Conservation (phyloP, 2,113 vertebrate species). For the Albula glossodonta region DNA sequence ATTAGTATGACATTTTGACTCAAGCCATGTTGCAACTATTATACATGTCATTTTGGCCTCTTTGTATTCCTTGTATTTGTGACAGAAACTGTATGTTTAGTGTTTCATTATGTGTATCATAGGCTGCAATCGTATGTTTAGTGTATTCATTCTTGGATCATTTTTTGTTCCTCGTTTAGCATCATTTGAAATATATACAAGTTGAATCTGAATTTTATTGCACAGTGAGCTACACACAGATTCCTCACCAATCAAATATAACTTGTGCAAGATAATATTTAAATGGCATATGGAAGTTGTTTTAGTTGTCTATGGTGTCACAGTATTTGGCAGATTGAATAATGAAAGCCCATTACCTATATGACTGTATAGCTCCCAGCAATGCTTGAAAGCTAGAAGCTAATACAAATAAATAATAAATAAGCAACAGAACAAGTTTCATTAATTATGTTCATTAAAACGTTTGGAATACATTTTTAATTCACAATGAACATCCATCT, state of each 20-base stretch:
- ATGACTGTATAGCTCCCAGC: background rate
- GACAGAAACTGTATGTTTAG: background rate
- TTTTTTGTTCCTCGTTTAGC: background rate
- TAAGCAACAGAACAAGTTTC: background rate
- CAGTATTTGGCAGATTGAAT: background rate
- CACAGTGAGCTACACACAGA: background rate
- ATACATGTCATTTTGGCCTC: background rate
- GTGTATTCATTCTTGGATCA: background rate
- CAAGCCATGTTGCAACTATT: background rate
- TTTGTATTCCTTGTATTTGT: background rate
- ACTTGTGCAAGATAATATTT: background rate
- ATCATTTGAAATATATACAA: too few species aligned
- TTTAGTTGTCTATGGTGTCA: background rate
- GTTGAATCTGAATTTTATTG: background rate
- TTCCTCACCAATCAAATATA: background rate
- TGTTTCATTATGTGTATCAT: background rate
- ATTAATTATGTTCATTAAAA: background rate
- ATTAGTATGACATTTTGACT: background rate
- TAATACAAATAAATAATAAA: background rate
- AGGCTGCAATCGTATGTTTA: background rate
- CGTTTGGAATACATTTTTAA: background rate
- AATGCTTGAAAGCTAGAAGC: background rate
- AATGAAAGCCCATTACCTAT: background rate
- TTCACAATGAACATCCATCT: background rate
- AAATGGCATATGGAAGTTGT: background rate